Evolutionary conservation across 2,888 invertebrate genomes (phyloP).

Genomic region (Acronicta psi): DNA sequence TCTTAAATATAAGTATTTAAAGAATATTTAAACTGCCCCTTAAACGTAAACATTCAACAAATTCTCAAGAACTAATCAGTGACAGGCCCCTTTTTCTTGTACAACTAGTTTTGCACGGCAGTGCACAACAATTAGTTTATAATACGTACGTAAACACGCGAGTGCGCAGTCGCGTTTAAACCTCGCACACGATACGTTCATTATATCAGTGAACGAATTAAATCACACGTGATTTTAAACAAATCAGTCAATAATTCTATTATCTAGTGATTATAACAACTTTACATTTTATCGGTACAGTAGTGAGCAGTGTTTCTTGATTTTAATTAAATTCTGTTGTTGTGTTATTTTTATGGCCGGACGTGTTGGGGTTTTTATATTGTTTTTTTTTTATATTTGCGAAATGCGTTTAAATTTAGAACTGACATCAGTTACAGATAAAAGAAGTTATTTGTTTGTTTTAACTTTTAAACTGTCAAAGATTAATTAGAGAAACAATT

Average conservation of each 20-base stretch:
- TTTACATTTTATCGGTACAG: slow-evolving; percentile 10
- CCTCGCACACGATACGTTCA: background rate
- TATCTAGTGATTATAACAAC: slow-evolving; percentile 12
- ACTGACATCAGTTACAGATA: no score
- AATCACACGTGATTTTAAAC: slow-evolving; percentile 10
- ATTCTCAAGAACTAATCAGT: no score
- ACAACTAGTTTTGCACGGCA: slow-evolving; percentile 13
- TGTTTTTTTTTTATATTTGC: background rate
- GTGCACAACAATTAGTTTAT: slow-evolving; percentile 35
- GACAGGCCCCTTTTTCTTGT: no score
- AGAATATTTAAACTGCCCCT: no score
- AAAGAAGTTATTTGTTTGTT: background rate
- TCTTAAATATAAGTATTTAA: no score
- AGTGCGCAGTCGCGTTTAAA: slow-evolving; percentile 22
- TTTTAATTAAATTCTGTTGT: background rate
- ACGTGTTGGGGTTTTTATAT: slow-evolving; percentile 8
- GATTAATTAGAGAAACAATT: no score
- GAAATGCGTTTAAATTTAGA: background rate
- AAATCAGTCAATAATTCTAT: slow-evolving; percentile 12
- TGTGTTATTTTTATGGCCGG: slow-evolving; percentile 20
- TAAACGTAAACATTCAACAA: no score
- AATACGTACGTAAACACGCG: slow-evolving; percentile 4
- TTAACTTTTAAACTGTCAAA: background rate
- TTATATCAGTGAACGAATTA: background rate
- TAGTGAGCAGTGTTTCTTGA: slow-evolving; percentile 2